Base-by-base conservation (phyloP, 2,797 vertebrate species). In the Moxostoma hubbsi region DNA sequence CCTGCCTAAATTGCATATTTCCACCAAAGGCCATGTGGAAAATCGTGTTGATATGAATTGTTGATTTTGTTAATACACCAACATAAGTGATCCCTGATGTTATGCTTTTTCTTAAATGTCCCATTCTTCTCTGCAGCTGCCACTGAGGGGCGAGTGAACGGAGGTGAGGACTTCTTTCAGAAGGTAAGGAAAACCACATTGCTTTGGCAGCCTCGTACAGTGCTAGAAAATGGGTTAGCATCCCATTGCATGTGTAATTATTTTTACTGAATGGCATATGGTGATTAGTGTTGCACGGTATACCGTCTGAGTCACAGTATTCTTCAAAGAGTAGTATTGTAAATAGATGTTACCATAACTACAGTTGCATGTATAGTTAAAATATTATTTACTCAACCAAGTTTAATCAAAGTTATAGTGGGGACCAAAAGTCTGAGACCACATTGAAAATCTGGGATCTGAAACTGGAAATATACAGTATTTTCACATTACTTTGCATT, bases 101-200 rank as follows among this genome's bases (percentile, higher is more conserved):
- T 82, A 57, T 53, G 24, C 67, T 64, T 75, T 68, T 64, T 71
- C 74, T 81, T 55, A 83, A 76, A 75, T 86, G 73, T 81, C 68
- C 73, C 70, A 47, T 86, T 85, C 70, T 85, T 81, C 73, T 93
- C 91, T 85, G 77, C 93, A 96, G 95, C 95, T 92, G 95, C 95
- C 85, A 93, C 94, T 43, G 95, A 96, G 86, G 95, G 95, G 88
- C 95, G 94, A 90, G 93, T 94, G 75, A 96, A 94, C 87, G 95
- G 95, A 83, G 95, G 95, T 77, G 95, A 96, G 90, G 95, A 96
- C 90, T 96, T 96, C 92, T 96, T 96, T 90, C 95, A 95, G 80
- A 96, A 96, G 95, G 95, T 96, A 93, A 93, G 83, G 63, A 50
- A 85, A 85, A 81, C 73, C 77, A 77, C 84, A 24, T 82, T 66